Percentiles rank a stretch among this genome's conserved stretches.
Conservation (phyloP, 1,140 invertebrate genomes). For the Harpegnathos saltator region DNA sequence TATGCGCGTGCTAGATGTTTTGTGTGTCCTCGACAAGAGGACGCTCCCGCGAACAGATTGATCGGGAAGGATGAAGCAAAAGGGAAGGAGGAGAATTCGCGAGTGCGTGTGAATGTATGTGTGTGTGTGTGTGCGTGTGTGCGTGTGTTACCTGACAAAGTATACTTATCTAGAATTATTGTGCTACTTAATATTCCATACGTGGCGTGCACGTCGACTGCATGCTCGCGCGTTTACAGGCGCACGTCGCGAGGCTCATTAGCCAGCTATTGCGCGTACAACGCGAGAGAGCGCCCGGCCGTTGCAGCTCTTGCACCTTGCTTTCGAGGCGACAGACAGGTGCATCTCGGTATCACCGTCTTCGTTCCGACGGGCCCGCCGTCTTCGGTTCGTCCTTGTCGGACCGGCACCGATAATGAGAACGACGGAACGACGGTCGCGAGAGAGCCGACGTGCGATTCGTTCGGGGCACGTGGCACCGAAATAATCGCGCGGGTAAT, state of each 20-base stretch:
- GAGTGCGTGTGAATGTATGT: too few relatives aligned
- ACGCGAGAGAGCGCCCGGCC: slow-evolving; percentile 70
- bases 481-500: slow-evolving; percentile 70
- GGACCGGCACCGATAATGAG: slow-evolving; percentile 74
- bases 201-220: background rate
- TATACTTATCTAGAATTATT: too few relatives aligned
- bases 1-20: too few relatives aligned
- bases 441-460: slow-evolving; percentile 9
- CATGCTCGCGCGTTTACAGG: background rate
- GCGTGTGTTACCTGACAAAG: too few relatives aligned
- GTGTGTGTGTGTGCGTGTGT: too few relatives aligned
- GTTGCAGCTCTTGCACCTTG: slow-evolving; percentile 76
- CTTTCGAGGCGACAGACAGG: slow-evolving; percentile 78
- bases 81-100: too few relatives aligned
- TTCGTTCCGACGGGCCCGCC: slow-evolving; percentile 28
- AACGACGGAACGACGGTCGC: slow-evolving; percentile 43
- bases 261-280: slow-evolving; percentile 79
- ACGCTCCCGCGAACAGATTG: too few relatives aligned
- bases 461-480: slow-evolving; percentile 73
- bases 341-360: slow-evolving; percentile 72
- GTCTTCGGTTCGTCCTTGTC: slow-evolving; percentile 62
- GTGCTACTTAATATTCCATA: background rate
- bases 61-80: too few relatives aligned
- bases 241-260: slow-evolving; percentile 71
- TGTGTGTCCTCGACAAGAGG: too few relatives aligned